These are phyloP conservation scores for Xanthia togata DNA, from an alignment of 2,888 invertebrate species.

Conservation along the genomic window DNA sequence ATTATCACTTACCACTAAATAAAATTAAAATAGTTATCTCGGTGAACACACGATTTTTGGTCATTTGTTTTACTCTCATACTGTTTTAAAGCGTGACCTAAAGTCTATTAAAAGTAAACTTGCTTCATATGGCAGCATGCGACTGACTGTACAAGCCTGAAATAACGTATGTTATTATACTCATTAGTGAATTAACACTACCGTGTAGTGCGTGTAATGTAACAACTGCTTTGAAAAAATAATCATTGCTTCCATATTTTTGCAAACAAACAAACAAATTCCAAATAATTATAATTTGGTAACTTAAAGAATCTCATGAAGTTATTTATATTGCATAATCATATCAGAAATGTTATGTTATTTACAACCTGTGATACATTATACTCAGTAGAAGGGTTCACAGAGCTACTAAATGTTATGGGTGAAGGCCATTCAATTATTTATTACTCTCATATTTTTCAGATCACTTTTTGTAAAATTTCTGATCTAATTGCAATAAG, in stretches of 20 bases:
- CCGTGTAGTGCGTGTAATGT: slow-evolving; percentile 66
- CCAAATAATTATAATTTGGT: slow-evolving; percentile 46
- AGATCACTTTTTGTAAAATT: slow-evolving; percentile 12
- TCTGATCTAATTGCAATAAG: slow-evolving; percentile 21
- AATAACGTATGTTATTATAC: slow-evolving; percentile 66
- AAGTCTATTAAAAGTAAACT: slow-evolving; percentile 38
- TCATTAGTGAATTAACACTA: slow-evolving; percentile 66
- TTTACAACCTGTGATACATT: slow-evolving; percentile 59
- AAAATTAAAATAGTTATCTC: slow-evolving; percentile 67
- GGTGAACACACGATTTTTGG: slow-evolving; percentile 60
- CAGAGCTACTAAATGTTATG: slow-evolving; percentile 29
- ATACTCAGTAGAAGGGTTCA: slow-evolving; percentile 50
- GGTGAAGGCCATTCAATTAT: slow-evolving; percentile 28
- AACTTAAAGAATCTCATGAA: slow-evolving; percentile 60
- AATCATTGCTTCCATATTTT: slow-evolving; percentile 49
- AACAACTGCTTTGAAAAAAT: slow-evolving; percentile 42
- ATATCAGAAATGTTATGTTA: slow-evolving; percentile 35
- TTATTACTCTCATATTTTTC: slow-evolving; percentile 13
- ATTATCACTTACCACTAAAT: not conserved
- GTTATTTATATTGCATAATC: slow-evolving; percentile 32
- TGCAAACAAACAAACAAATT: slow-evolving; percentile 15
- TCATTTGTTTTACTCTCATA: slow-evolving; percentile 31
- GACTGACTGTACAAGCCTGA: slow-evolving; percentile 62
- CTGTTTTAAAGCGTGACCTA: slow-evolving; percentile 35
- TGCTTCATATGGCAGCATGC: slow-evolving; percentile 74